Conservation (phyloP, 2,888 invertebrate genomes). For the Calameuta pallipes region DNA sequence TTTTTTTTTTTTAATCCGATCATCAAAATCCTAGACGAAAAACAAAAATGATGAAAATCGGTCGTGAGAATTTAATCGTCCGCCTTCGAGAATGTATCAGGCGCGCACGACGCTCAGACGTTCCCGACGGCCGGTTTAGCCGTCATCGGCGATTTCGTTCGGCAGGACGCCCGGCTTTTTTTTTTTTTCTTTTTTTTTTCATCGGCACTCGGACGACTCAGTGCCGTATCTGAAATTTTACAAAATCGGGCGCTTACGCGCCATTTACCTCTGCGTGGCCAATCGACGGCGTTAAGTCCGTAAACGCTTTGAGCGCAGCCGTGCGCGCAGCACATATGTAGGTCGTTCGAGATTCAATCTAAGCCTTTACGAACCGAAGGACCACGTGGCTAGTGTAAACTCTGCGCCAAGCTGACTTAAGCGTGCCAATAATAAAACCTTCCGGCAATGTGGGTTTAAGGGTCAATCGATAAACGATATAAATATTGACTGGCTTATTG, state of each 20-base stretch:
- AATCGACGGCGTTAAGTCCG: neutral
- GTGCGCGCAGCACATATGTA: constrained; percentile 12
- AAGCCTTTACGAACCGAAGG: constrained; percentile 14
- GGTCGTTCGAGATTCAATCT: constrained; percentile 29
- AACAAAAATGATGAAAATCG: neutral
- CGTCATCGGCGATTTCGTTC: constrained; percentile 4
- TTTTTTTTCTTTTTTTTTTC: neutral
- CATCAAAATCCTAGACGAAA: neutral
- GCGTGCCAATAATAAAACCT: constrained; percentile 3
- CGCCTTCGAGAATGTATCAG: neutral
- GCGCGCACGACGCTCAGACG: neutral
- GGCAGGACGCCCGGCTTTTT: neutral
- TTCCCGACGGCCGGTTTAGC: neutral
- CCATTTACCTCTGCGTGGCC: neutral
- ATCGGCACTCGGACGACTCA: neutral
- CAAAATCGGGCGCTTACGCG: neutral
- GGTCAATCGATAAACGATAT: constrained; percentile 34
- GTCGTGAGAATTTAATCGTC: neutral
- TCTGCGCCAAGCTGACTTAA: constrained; percentile 7
- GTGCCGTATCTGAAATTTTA: neutral
- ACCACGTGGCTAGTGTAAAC: constrained; percentile 7
- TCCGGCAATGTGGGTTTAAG: constrained; percentile 27
- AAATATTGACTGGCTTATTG: constrained; percentile 32
- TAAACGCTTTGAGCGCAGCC: neutral
- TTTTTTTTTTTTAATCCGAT: neutral